Percentiles rank a stretch among this genome's conserved stretches.
phyloP scores from a whole-genome alignment of 2,888 invertebrate genomes.

The Himalopsyche tibetana region DNA sequence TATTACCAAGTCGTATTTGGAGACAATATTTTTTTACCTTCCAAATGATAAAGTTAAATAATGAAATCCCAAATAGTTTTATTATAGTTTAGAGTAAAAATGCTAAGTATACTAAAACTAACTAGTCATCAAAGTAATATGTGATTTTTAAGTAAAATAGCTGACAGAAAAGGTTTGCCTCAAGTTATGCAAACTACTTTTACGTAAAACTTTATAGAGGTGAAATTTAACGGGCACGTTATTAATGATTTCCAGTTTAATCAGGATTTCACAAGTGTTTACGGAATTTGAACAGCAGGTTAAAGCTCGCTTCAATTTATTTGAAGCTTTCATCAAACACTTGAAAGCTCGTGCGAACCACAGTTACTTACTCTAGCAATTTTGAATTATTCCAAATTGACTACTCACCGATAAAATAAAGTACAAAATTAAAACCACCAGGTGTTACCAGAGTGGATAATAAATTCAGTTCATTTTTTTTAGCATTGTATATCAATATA shows the following conservation, averaged over 20 bases:
- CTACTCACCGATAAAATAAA: conserved; percentile 24
- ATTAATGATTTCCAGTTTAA: conserved; percentile 38
- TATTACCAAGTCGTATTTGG: too few species aligned
- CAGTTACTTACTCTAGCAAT: conserved; percentile 31
- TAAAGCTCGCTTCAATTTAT: conserved; percentile 57
- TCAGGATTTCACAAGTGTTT: conserved; percentile 52
- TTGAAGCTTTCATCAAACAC: conserved; percentile 60
- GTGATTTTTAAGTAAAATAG: too few species aligned
- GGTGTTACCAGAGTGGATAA: background rate
- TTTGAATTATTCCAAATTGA: conserved; percentile 26
- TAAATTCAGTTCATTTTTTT: background rate
- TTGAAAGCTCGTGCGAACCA: conserved; percentile 44
- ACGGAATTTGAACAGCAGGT: conserved; percentile 41
- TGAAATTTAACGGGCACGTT: background rate
- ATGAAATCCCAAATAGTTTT: too few species aligned
- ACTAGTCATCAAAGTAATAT: too few species aligned
- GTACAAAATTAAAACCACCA: conserved; percentile 1
- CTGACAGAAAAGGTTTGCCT: too few species aligned
- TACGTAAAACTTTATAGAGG: background rate
- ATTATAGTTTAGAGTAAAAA: too few species aligned
- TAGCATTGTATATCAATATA: background rate
- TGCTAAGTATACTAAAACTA: too few species aligned
- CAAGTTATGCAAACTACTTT: too few species aligned
- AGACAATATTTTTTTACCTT: too few species aligned
- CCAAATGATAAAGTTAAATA: too few species aligned